Evolutionary conservation across 2,888 invertebrate genomes (phyloP).

Genomic region (Lobophora halterata): DNA sequence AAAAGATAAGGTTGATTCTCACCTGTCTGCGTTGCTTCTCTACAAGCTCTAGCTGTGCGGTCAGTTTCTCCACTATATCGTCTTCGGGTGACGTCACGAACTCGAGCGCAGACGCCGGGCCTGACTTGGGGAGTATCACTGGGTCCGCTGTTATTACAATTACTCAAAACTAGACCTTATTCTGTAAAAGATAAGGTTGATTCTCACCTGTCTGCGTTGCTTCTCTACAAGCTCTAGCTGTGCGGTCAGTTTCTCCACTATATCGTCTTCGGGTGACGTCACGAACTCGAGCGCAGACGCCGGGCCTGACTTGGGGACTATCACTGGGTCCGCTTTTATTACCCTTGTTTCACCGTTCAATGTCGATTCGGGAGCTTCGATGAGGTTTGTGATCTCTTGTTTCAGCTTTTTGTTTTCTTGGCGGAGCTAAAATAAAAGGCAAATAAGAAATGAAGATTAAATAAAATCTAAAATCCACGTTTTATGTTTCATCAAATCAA

Average conservation of each 20-base stretch:
- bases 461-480: no score
- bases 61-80: slow-evolving; percentile 68
- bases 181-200: neutral
- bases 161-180: no score
- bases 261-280: slow-evolving; percentile 70
- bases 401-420: slow-evolving; percentile 66
- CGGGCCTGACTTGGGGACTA: slow-evolving; percentile 43
- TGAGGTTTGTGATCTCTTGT: slow-evolving; percentile 45
- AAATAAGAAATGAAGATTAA: no score
- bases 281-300: slow-evolving; percentile 69
- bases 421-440: slow-evolving; percentile 52
- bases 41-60: slow-evolving; percentile 65
- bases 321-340: slow-evolving; percentile 19
- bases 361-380: slow-evolving; percentile 34
- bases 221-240: slow-evolving; percentile 71
- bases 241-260: slow-evolving; percentile 65
- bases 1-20: neutral
- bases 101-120: no score
- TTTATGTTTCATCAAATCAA: no score
- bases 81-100: slow-evolving; percentile 73
- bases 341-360: slow-evolving; percentile 42
- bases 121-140: no score
- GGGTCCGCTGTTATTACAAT: no score
- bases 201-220: slow-evolving; percentile 63
- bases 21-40: slow-evolving; percentile 73